Evolutionary conservation across 2,888 invertebrate species (phyloP).

Genomic region (Trichopoda pennipes): DNA sequence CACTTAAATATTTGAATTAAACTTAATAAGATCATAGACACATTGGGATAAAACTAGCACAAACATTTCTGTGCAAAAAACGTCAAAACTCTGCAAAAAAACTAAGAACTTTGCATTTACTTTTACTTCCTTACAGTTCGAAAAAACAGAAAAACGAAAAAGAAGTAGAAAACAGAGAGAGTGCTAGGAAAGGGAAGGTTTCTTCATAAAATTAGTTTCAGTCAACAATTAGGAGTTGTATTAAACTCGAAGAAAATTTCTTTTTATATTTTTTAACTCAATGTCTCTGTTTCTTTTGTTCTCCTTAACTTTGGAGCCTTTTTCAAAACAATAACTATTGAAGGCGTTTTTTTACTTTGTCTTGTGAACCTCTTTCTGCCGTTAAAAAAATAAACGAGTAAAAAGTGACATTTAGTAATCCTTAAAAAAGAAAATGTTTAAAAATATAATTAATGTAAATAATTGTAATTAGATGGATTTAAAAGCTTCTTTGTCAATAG

Average conservation of each 20-base stretch:
- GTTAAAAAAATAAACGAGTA: neutral
- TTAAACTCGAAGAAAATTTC: neutral
- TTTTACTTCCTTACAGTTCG: neutral
- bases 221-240: no score
- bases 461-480: slow-evolving; percentile 46
- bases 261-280: neutral
- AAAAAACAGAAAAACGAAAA: neutral
- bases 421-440: neutral
- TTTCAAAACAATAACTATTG: neutral
- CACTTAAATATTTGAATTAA: neutral
- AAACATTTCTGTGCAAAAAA: slow-evolving; percentile 45
- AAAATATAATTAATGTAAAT: slow-evolving; percentile 22
- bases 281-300: neutral
- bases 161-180: neutral
- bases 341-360: neutral
- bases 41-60: slow-evolving; percentile 55
- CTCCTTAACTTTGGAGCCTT: neutral
- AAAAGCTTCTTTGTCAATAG: neutral
- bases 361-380: no score
- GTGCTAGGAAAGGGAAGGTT: neutral
- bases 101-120: slow-evolving; percentile 4
- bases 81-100: neutral
- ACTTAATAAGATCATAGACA: slow-evolving; percentile 33
- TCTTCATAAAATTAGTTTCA: no score
- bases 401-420: neutral